Evolutionary conservation across 2,113 vertebrate genomes (phyloP), one percentile per base, ranked within the genome.

Genomic region (Piprites chloris): DNA sequence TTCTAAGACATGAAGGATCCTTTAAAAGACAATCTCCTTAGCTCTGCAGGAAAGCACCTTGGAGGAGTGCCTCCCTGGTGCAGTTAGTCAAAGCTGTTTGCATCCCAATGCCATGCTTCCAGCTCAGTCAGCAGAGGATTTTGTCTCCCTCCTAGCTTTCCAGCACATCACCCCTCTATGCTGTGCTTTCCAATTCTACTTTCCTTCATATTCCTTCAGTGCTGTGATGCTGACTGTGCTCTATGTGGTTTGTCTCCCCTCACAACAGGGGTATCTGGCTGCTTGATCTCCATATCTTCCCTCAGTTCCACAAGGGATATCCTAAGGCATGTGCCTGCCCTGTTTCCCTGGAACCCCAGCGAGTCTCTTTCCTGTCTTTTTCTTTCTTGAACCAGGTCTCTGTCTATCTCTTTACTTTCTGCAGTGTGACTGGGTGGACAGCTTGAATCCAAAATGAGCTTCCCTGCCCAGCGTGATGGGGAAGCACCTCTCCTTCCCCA

Each of bases 401-500:
- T 32, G 7, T 32, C 26, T 69, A 1, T 73, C 46, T 69, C 53
- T 76, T 83, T 59, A 41, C 44, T 28, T 80, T 77, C 78, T 86
- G 41, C 44, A 62, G 21, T 0, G 0, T 0, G 0, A 41, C 61
- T 76, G 53, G 27, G n/a, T 59, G 32, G 39, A 79, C 47, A 47
- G 71, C 49, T 87, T 67, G 71, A 96, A 89, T 80, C 87, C 65
- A 61, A 93, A 90, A 74, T 2, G 1, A 89, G 33, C 56, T 75
- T 75, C 58, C 19, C 52, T 77, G 22, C 62, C 44, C 74, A 52
- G 15, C 2, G 0, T 44, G 66, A 39, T 53, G 55, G 53, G 56
- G 39, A 81, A 84, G 73, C 44, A 73, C 22, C 9, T 87, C 91
- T 96, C 33, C 44, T 96, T 81, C 69, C 35, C 33, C 0, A 2